Evolutionary conservation across 2,113 vertebrate genomes (phyloP).

Genomic region (Murina feae): DNA sequence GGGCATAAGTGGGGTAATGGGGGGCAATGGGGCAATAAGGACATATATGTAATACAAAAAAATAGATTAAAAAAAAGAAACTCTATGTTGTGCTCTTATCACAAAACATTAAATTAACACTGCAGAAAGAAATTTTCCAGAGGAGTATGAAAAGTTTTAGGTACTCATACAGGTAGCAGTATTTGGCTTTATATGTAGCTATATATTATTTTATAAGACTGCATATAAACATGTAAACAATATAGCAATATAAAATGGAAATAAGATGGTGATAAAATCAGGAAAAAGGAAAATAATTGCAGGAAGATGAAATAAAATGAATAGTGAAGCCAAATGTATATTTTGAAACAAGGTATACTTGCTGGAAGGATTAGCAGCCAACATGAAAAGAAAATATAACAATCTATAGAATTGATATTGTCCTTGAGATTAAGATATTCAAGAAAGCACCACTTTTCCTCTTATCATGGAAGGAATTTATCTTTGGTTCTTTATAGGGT

Average conservation of each 20-base stretch:
- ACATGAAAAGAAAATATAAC: background rate
- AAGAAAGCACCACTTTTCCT: background rate
- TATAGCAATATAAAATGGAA: background rate
- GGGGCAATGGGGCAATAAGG: no score
- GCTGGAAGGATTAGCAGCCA: background rate
- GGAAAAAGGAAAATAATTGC: background rate
- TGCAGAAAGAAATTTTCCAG: background rate
- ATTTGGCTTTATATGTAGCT: background rate
- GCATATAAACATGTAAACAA: background rate
- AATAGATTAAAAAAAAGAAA: background rate
- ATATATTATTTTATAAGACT: background rate
- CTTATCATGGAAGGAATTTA: background rate
- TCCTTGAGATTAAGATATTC: background rate
- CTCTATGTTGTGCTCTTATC: background rate
- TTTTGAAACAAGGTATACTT: background rate
- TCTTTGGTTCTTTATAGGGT: background rate
- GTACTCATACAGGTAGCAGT: background rate
- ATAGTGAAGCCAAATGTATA: background rate
- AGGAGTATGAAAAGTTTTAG: constrained; percentile 16
- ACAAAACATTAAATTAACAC: background rate
- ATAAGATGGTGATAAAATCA: background rate
- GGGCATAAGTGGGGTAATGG: no score
- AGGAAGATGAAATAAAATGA: constrained; percentile 16
- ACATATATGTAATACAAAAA: no score
- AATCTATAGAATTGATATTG: background rate